Base-by-base conservation (phyloP, 1,140 invertebrate genomes). In the Meteorus sp. region DNA sequence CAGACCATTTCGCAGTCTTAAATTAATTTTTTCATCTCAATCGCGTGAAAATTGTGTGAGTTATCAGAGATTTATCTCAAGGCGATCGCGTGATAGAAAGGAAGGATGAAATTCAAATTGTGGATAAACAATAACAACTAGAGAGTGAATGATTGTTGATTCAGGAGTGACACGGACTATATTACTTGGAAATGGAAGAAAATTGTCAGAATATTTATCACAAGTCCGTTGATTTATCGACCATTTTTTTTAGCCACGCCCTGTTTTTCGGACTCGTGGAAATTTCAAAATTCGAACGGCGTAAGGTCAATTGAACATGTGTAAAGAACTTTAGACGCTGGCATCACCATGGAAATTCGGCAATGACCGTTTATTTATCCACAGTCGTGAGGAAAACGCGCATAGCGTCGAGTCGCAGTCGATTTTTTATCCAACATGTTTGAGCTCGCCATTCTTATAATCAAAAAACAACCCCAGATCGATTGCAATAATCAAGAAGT, bases 1-100 rank as follows among this genome's bases (percentile, higher is more conserved):
- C 3, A 44, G 1, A 75, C 67, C 55, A 68, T 79, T 79, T 79
- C 75, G 77, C 74, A 58, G 72, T 65, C 41, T 31, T 67, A 67
- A 35, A 0, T 60, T 68, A 68, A 17, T 54, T 74, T 64, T 77
- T 63, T 70, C 67, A 29, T 19, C 0, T 3, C 9, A 44, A 62
- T 72, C 56, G 4, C 13, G 5, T 3, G 5, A 9, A 29, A 43
- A 44, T 11, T 43, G 11, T 29, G 6, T 6, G n/a, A 44, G 17
- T 31, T 59, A 59, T 13, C 1, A 25, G 2, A 11, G 6, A 52
- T 51, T 59, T 23, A 33, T 59, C 9, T 5, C 9, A 3, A 22
- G 1, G 17, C 13, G 7, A 5, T 43, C 4, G 5, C 13, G 17
- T 4, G 27, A 44, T n/a, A 7, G 27, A 29, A 7, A 2, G 7